Percentiles rank a stretch among this genome's conserved stretches.
Evolutionary conservation across 2,797 vertebrate genomes (phyloP).

Genomic region (Triplophysa yarkandensis): DNA sequence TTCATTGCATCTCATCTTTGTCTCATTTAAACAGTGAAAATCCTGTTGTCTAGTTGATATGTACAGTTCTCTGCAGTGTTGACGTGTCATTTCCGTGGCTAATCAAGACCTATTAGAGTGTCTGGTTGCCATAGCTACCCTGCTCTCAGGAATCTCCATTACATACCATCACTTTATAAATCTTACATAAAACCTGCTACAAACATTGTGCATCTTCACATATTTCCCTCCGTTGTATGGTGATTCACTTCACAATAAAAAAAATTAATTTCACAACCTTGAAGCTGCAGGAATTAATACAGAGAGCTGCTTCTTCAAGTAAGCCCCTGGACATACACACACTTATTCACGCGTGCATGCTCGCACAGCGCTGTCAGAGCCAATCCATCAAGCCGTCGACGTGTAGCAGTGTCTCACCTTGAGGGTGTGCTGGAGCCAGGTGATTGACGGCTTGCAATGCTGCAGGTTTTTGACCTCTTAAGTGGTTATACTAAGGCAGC

Average conservation of each 20-base stretch:
- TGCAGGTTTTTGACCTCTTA: conserved; percentile 67
- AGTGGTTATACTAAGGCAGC: conserved; percentile 66
- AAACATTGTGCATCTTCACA: neutral
- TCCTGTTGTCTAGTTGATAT: neutral
- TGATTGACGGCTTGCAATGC: conserved; percentile 71
- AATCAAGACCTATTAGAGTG: conserved; percentile 43
- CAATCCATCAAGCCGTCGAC: conserved; percentile 62
- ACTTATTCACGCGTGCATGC: conserved; percentile 47
- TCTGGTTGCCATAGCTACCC: conserved; percentile 42
- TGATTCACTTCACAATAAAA: neutral
- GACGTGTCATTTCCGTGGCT: conserved; percentile 31
- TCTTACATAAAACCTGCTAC: conserved; percentile 1
- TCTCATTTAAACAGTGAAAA: neutral
- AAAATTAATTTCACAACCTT: conserved; percentile 9
- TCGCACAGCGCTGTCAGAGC: conserved; percentile 62
- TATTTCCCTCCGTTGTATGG: conserved; percentile 23
- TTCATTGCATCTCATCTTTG: neutral
- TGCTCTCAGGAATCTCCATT: conserved; percentile 35
- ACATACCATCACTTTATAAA: conserved; percentile 20
- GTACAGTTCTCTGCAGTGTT: conserved; percentile 13
- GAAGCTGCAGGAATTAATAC: conserved; percentile 18
- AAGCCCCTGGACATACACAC: conserved; percentile 31
- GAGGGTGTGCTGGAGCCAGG: conserved; percentile 66
- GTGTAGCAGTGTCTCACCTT: conserved; percentile 70
- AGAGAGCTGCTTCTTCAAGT: conserved; percentile 26